phyloP scores from a whole-genome alignment of 2,797 vertebrate genomes.

The Oryzias sinensis region DNA sequence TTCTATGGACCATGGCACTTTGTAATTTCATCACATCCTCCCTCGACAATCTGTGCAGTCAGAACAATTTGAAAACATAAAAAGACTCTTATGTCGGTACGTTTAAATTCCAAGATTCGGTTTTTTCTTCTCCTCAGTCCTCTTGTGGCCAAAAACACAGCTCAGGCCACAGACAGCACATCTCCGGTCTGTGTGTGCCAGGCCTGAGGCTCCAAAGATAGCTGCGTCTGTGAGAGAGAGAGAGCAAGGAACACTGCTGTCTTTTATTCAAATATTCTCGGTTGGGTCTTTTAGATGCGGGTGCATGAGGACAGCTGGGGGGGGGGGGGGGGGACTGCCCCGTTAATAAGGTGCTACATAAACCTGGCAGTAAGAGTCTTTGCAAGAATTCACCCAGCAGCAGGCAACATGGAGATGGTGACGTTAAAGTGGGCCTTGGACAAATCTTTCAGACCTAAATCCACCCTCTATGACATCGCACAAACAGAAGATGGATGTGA shows the following conservation, averaged over 20 bases:
- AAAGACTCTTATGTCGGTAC: conserved; percentile 11
- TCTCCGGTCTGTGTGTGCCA: conserved; percentile 30
- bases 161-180: conserved; percentile 18
- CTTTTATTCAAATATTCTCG: conserved; percentile 68
- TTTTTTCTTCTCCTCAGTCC: not conserved
- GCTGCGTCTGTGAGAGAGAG: conserved; percentile 6
- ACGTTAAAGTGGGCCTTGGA: conserved; percentile 48
- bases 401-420: conserved; percentile 40
- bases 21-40: conserved; percentile 9
- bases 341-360: conserved; percentile 52
- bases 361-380: conserved; percentile 41
- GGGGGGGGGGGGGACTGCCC: conserved; percentile 54
- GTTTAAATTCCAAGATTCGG: not conserved
- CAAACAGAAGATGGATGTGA: conserved; percentile 50
- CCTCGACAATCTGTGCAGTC: not conserved
- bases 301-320: conserved; percentile 69
- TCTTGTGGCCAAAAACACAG: conserved; percentile 6
- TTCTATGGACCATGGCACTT: conserved; percentile 10
- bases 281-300: conserved; percentile 48
- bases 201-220: conserved; percentile 48
- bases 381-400: conserved; percentile 30
- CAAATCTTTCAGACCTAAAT: conserved; percentile 55
- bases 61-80: not conserved
- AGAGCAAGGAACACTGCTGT: conserved; percentile 32
- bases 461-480: conserved; percentile 46